phyloP scores from a whole-genome alignment of 2,888 invertebrate genomes.

The Icerya purchasi region DNA sequence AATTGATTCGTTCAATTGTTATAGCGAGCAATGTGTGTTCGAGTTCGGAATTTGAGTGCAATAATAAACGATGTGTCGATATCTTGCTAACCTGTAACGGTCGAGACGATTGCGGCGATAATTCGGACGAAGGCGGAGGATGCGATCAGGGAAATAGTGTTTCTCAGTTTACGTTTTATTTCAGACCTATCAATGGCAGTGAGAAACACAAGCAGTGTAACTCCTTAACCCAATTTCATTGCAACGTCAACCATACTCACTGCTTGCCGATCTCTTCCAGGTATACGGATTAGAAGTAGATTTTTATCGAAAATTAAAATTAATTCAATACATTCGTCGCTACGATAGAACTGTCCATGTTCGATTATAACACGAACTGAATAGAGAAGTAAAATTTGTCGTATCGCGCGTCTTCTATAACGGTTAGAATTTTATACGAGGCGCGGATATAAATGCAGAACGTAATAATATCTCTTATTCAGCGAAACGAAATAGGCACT shows the following conservation, averaged over 20 bases:
- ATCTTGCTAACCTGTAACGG: conserved; percentile 23
- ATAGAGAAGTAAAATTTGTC: too few relatives aligned
- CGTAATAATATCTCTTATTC: too few relatives aligned
- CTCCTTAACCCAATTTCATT: conserved; percentile 19
- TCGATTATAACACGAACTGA: too few relatives aligned
- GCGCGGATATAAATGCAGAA: too few relatives aligned
- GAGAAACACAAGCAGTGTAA: conserved; percentile 11
- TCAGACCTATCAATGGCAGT: neutral
- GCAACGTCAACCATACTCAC: conserved; percentile 18
- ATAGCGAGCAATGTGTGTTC: conserved; percentile 14
- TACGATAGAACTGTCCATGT: too few relatives aligned
- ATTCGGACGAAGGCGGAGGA: conserved; percentile 16
- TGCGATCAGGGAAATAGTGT: conserved; percentile 15
- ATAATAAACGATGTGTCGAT: conserved; percentile 35
- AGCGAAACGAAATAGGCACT: too few relatives aligned
- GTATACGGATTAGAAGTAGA: too few relatives aligned
- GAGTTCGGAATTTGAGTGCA: conserved; percentile 25
- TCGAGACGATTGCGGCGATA: conserved; percentile 22
- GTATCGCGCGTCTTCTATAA: too few relatives aligned
- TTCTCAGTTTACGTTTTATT: conserved; percentile 13
- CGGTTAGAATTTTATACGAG: too few relatives aligned
- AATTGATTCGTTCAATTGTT: too few relatives aligned
- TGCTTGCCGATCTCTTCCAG: conserved; percentile 20
- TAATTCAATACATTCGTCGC: too few relatives aligned
- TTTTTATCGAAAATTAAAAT: too few relatives aligned